Percentiles rank a stretch among this genome's conserved stretches.
Evolutionary conservation across 2,888 invertebrate genomes (phyloP).

Genomic region (Perizoma flavofasciatum): DNA sequence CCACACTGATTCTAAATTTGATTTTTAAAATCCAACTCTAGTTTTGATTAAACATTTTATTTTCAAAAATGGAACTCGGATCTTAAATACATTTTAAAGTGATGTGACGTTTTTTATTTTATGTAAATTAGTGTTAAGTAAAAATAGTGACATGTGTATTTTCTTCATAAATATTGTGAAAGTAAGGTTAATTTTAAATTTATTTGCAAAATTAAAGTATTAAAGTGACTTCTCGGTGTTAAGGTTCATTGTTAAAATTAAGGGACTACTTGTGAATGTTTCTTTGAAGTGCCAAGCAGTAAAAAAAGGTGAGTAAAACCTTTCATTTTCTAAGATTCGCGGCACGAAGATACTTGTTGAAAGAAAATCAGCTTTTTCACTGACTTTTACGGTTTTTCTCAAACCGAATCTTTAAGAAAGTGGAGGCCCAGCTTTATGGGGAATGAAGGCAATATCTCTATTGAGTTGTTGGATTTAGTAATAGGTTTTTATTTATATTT

Average conservation of each 20-base stretch:
- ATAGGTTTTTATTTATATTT: conserved; percentile 11
- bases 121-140: too few species aligned
- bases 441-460: conserved; percentile 13
- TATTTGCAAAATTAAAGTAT: neutral
- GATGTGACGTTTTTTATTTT: too few species aligned
- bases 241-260: conserved; percentile 24
- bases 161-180: too few species aligned
- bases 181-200: too few species aligned
- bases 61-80: conserved; percentile 6
- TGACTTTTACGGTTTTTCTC: conserved; percentile 1
- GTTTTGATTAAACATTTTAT: neutral
- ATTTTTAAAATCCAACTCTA: too few species aligned
- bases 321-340: conserved; percentile 1
- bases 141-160: too few species aligned
- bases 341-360: conserved; percentile 24
- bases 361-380: conserved; percentile 7
- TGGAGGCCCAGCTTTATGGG: conserved; percentile 12
- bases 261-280: conserved; percentile 14
- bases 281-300: conserved; percentile 16
- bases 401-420: conserved; percentile 4
- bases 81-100: too few species aligned
- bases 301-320: conserved; percentile 33
- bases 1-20: too few species aligned
- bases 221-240: neutral
- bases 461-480: conserved; percentile 11